Conservation (phyloP, 2,888 invertebrate species). For the Macrophya alboannulata region DNA sequence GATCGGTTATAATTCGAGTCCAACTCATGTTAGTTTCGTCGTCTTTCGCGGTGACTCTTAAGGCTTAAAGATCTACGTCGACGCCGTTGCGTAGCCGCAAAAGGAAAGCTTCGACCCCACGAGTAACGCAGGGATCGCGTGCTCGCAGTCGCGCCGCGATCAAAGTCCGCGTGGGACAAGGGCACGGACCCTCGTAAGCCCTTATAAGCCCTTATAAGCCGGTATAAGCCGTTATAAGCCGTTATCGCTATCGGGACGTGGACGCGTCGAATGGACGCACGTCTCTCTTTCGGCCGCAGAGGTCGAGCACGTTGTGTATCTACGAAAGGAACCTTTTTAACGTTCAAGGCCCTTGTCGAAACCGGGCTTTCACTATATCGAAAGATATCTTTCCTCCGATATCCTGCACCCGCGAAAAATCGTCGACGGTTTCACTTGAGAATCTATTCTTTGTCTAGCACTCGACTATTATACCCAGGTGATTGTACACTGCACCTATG, state of each 20-base stretch:
- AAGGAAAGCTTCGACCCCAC: not conserved
- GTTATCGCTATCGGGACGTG: conserved; percentile 51
- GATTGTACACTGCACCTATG: conserved; percentile 4
- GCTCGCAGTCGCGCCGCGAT: conserved; percentile 63
- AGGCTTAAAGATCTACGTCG: conserved; percentile 29
- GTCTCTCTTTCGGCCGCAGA: conserved; percentile 44
- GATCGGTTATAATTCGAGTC: conserved; percentile 3
- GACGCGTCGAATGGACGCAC: conserved; percentile 49
- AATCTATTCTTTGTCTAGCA: no score
- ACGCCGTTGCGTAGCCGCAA: not conserved
- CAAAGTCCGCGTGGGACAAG: conserved; percentile 65
- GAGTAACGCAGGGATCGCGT: conserved; percentile 38
- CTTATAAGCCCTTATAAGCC: conserved; percentile 51
- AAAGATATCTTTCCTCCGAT: not conserved
- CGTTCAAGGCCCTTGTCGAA: not conserved
- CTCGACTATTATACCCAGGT: no score
- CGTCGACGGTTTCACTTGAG: not conserved
- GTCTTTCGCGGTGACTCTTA: not conserved
- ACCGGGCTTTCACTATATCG: not conserved
- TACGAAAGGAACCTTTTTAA: not conserved
- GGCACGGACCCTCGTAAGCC: conserved; percentile 53
- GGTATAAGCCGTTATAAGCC: conserved; percentile 55
- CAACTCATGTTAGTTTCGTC: not conserved
- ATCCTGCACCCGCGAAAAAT: not conserved
- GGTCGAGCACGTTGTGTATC: conserved; percentile 22